Evolutionary conservation across 2,797 vertebrate genomes (phyloP).

Genomic region (Centroberyx gerrardi): DNA sequence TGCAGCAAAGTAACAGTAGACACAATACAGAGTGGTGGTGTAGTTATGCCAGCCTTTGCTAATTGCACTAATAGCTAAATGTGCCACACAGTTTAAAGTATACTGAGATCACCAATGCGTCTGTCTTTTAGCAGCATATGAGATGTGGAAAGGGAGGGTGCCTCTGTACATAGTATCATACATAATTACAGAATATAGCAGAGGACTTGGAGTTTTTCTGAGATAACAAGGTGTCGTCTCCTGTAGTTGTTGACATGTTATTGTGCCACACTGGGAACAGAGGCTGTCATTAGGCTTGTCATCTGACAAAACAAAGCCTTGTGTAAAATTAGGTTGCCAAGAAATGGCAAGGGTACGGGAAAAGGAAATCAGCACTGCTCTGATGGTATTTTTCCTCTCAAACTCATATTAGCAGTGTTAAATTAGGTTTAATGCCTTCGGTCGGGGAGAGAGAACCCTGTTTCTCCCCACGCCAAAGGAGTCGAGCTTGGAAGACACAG

Average conservation of each 20-base stretch:
- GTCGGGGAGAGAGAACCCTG: conserved; percentile 40
- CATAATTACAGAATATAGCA: conserved; percentile 64
- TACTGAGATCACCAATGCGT: conserved; percentile 24
- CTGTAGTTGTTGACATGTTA: conserved; percentile 61
- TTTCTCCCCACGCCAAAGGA: conserved; percentile 57
- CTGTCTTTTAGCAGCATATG: conserved; percentile 31
- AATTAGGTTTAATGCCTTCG: conserved; percentile 69
- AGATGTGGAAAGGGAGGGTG: conserved; percentile 27
- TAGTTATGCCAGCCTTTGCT: conserved; percentile 19
- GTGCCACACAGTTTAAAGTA: conserved; percentile 28
- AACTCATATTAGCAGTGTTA: conserved; percentile 52
- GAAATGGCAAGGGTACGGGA: conserved; percentile 40
- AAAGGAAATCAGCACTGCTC: conserved; percentile 30
- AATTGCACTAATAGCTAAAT: conserved; percentile 46
- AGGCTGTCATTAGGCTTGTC: conserved; percentile 61
- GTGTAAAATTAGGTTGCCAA: conserved; percentile 57
- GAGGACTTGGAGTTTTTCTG: conserved; percentile 40
- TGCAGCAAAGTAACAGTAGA: conserved; percentile 26
- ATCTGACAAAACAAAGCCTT: conserved; percentile 63
- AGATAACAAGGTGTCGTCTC: conserved; percentile 67
- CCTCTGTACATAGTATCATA: conserved; percentile 40
- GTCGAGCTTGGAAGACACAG: conserved; percentile 62
- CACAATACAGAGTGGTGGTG: conserved; percentile 24
- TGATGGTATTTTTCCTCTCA: conserved; percentile 50
- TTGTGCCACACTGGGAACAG: conserved; percentile 45